A percentile compares a stretch with the other conserved stretches of the same genome.
These are phyloP conservation scores for Ennomos fuscantarius DNA, from an alignment of 2,888 invertebrate genomes.

Conservation along the genomic window DNA sequence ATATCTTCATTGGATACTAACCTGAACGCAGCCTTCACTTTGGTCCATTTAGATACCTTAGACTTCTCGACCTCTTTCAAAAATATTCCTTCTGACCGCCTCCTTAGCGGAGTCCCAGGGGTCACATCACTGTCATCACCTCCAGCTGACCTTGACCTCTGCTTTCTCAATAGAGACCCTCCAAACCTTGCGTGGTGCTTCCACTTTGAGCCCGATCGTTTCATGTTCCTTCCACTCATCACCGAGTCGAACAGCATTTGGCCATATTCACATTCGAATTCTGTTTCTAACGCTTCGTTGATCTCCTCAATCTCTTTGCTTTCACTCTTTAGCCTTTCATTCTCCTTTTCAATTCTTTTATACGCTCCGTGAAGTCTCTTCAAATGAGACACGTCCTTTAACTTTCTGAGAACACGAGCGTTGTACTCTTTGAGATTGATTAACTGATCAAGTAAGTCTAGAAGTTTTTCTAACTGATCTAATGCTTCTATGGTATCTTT, in stretches of 20 bases:
- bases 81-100: constrained; percentile 72
- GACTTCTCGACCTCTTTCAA: constrained; percentile 80
- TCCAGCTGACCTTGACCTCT: constrained; percentile 88
- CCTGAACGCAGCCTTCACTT: constrained; percentile 94
- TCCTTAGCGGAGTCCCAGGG: constrained; percentile 68
- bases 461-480: constrained; percentile 92
- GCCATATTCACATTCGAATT: constrained; percentile 86
- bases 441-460: constrained; percentile 91
- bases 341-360: constrained; percentile 76
- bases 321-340: constrained; percentile 67
- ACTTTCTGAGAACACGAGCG: constrained; percentile 86
- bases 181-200: constrained; percentile 74
- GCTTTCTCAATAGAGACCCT: constrained; percentile 83
- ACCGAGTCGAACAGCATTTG: constrained; percentile 88
- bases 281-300: constrained; percentile 81
- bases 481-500: constrained; percentile 88
- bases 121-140: constrained; percentile 84
- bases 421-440: constrained; percentile 90
- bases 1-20: constrained; percentile 73
- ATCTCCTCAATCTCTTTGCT: constrained; percentile 68
- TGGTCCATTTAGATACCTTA: constrained; percentile 94
- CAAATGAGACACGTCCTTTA: constrained; percentile 90
- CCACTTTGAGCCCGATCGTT: constrained; percentile 81
- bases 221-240: constrained; percentile 82
- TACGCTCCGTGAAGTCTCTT: constrained; percentile 87